A percentile compares a stretch with the other conserved stretches of the same genome.
Evolutionary conservation across 1,140 invertebrate genomes (phyloP).

Genomic region (Pararge aegeria): DNA sequence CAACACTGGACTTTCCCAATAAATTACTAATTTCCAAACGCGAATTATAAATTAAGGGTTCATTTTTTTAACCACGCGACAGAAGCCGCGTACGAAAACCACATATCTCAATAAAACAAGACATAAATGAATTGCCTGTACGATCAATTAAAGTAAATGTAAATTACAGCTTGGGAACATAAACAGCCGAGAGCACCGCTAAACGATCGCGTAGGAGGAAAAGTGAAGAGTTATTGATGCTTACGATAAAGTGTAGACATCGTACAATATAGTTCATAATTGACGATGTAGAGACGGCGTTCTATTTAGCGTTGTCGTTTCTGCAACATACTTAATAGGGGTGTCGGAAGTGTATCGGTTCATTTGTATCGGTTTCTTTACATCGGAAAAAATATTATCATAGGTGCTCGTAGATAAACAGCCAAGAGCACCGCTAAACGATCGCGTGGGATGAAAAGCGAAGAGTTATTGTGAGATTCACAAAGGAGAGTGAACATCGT

Average conservation of each 20-base stretch:
- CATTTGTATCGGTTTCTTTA: no score
- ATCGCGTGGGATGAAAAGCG: slow-evolving; percentile 36
- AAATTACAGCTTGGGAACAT: slow-evolving; percentile 23
- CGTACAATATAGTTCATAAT: background rate
- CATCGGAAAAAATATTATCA: no score
- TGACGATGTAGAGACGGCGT: background rate
- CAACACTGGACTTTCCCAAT: no score
- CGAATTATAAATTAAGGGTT: no score
- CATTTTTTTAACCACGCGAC: no score
- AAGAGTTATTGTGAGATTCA: slow-evolving; percentile 34
- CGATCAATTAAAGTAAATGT: slow-evolving; percentile 17
- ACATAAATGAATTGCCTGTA: slow-evolving; percentile 7
- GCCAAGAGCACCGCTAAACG: slow-evolving; percentile 28
- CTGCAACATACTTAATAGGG: no score
- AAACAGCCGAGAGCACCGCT: slow-evolving; percentile 8
- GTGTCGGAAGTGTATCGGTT: no score
- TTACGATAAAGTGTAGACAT: slow-evolving; percentile 2
- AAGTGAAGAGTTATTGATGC: slow-evolving; percentile 31
- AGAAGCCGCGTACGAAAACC: background rate
- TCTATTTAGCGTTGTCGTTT: background rate
- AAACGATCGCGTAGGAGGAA: slow-evolving; percentile 44
- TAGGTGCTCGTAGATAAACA: no score
- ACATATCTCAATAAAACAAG: background rate
- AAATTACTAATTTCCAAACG: no score
- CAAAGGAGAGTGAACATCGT: background rate